Evolutionary conservation across 2,888 invertebrate genomes (phyloP), one percentile per base, ranked within the genome.

Genomic region (Ellobium chinense): DNA sequence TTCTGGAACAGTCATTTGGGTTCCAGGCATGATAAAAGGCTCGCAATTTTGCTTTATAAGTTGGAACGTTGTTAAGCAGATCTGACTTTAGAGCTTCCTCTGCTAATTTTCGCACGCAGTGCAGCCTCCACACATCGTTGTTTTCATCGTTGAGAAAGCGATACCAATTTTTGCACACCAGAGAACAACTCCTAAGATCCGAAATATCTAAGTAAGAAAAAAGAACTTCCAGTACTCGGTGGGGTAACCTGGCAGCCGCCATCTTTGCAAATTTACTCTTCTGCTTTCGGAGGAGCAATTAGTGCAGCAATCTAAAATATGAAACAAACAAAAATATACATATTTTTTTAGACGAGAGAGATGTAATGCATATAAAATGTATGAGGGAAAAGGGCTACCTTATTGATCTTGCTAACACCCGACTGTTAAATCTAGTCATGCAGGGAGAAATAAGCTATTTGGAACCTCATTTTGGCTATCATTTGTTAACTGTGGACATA

Each of bases 21-120:
- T 98, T 99, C 99, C 99, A 99, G 0, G 99, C 97, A 93, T 98
- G 97, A 92, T 96, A 96, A 93, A 96, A 98, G 21, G 99, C 98
- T 83, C 91, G 87, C 85, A 99, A 94, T 94, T 99, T 99, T 34
- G 97, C 96, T 94, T 98, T 99, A 92, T 96, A 98, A 5, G 97
- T 97, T 79, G 96, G 95, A 86, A 97, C 96, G 85, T 97, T 96
- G 66, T 96, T 95, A 77, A 99, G 94, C 89, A 99, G 94, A 93
- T 98, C 98, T 9, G 98, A 97, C 94, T 97, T 97, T 34, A 98
- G 94, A 5, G 96, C 96, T 90, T 96, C 97, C 93, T 97, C 97
- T 0, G 98, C 96, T 87, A 99, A 94, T 93, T 96, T 96, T 90
- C 96, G 95, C 84, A 96, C 94, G 93, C 98, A 98, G 90, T 97